Percentiles rank a stretch among this genome's conserved stretches.
Conservation (phyloP, 2,888 invertebrate species). For the Bunonema sp. region DNA sequence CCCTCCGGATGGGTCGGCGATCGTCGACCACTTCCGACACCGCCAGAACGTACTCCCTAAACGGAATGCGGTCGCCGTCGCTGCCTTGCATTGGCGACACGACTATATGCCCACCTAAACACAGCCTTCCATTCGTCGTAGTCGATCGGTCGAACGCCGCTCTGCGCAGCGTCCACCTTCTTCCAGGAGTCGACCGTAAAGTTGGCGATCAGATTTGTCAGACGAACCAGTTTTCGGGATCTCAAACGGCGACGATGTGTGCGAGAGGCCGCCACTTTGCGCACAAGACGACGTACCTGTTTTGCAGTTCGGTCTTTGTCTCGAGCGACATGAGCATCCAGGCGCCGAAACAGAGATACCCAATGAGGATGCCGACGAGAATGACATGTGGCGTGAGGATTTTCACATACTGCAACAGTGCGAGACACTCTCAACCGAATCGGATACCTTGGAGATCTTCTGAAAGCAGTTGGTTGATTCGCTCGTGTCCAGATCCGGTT, state of each 20-base stretch:
- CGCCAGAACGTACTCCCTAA: constrained; percentile 35
- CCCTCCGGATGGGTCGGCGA: constrained; percentile 29
- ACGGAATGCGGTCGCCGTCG: neutral
- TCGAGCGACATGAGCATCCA: constrained; percentile 42
- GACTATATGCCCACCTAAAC: constrained; percentile 14
- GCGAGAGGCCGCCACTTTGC: neutral
- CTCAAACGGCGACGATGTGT: too few species aligned
- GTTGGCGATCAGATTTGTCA: constrained; percentile 39
- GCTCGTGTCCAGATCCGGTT: neutral
- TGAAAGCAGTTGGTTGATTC: neutral
- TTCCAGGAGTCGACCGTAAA: constrained; percentile 36
- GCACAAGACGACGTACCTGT: constrained; percentile 3
- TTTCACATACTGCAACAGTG: constrained; percentile 37
- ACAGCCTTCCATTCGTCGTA: constrained; percentile 29
- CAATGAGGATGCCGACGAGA: constrained; percentile 39
- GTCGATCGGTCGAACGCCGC: constrained; percentile 21
- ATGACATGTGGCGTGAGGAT: constrained; percentile 43
- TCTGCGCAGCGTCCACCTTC: constrained; percentile 31
- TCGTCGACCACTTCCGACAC: constrained; percentile 37
- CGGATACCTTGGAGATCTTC: too few species aligned
- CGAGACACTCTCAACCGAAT: too few species aligned
- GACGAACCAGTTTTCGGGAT: constrained; percentile 19
- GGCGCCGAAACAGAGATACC: constrained; percentile 41
- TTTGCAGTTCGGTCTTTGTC: constrained; percentile 32
- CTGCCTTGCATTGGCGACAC: neutral